Evolutionary conservation across 1,140 invertebrate species (phyloP).

Genomic region (Dryas iulia): DNA sequence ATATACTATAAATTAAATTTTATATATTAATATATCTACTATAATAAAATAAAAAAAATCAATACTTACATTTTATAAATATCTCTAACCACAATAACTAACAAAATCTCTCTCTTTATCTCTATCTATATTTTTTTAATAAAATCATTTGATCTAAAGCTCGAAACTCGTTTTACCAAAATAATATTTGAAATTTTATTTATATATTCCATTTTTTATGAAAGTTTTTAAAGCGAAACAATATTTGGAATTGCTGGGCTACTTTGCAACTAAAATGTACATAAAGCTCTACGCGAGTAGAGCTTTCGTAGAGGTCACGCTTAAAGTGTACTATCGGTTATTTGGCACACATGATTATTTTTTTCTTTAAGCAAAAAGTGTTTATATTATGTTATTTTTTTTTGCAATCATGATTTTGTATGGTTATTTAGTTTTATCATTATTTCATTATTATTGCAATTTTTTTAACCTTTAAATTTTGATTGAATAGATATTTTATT

Average conservation of each 20-base stretch:
- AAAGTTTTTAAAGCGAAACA: background rate
- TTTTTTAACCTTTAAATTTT: no score
- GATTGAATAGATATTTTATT: no score
- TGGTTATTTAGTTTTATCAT: background rate
- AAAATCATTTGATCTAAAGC: no score
- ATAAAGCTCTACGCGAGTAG: background rate
- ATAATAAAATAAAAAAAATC: no score
- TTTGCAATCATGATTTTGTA: background rate
- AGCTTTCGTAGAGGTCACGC: conserved; percentile 1
- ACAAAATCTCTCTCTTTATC: no score
- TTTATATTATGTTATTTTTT: background rate
- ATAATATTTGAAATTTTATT: background rate
- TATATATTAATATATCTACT: no score
- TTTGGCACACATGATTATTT: background rate
- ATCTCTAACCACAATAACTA: no score
- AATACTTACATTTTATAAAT: no score
- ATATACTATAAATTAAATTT: no score
- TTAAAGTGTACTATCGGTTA: background rate
- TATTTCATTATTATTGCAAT: no score
- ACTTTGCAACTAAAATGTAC: background rate
- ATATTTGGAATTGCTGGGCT: background rate
- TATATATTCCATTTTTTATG: background rate
- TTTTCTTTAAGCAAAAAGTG: background rate
- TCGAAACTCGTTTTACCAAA: no score
- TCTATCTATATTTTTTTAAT: no score